Percentiles rank a stretch among this genome's conserved stretches.
Evolutionary conservation across 2,888 invertebrate species (phyloP).

Genomic region (Agonopterix alstromeriana): DNA sequence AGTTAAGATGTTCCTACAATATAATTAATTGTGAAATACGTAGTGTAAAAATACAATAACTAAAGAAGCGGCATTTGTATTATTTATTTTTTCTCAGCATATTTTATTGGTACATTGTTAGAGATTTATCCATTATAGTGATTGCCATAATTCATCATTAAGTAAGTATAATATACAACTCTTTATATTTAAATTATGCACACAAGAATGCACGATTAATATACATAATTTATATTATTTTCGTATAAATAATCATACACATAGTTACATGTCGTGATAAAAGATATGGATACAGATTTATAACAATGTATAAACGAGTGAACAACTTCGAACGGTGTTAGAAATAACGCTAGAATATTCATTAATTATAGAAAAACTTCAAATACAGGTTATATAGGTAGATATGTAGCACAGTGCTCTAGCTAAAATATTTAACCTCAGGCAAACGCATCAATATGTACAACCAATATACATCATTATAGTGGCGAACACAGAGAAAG

Average conservation of each 20-base stretch:
- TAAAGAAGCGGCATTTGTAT: slow-evolving; percentile 76
- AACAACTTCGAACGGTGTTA: slow-evolving; percentile 71
- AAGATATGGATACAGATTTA: slow-evolving; percentile 69
- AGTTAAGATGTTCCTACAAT: background rate
- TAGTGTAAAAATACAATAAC: slow-evolving; percentile 50
- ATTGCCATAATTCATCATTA: slow-evolving; percentile 57
- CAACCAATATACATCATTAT: slow-evolving; percentile 18
- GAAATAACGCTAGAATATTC: slow-evolving; percentile 66
- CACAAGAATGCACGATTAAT: slow-evolving; percentile 66
- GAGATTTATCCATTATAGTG: slow-evolving; percentile 63
- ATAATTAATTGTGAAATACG: too few species aligned
- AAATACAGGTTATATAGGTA: slow-evolving; percentile 53
- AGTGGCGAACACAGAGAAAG: slow-evolving; percentile 13
- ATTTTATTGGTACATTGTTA: slow-evolving; percentile 75
- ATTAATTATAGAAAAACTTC: slow-evolving; percentile 68
- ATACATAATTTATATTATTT: slow-evolving; percentile 61
- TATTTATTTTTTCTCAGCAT: slow-evolving; percentile 71
- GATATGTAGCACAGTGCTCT: slow-evolving; percentile 72
- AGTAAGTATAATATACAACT: slow-evolving; percentile 69
- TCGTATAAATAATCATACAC: slow-evolving; percentile 70
- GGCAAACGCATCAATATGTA: slow-evolving; percentile 43
- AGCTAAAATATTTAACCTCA: slow-evolving; percentile 51
- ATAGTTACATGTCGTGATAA: slow-evolving; percentile 61
- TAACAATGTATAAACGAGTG: slow-evolving; percentile 75
- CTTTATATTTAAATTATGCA: slow-evolving; percentile 66